A percentile compares a stretch with the other conserved stretches of the same genome.
Conservation (phyloP, 2,113 vertebrate genomes). For the Diadophis punctatus region DNA sequence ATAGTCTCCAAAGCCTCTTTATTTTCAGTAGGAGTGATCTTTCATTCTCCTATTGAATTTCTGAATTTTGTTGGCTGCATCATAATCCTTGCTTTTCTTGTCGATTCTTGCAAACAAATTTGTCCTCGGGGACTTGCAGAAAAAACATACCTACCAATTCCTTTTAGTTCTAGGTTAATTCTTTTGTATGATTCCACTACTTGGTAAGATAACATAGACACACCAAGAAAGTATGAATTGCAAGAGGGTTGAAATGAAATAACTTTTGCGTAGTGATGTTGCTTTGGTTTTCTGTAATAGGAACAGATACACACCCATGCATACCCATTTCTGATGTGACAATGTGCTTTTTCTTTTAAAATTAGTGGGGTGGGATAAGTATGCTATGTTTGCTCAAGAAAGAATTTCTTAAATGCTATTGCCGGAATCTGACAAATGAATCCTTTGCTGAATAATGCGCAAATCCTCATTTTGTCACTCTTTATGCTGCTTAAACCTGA, state of each 20-base stretch:
- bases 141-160: not conserved
- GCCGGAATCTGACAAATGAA: conserved; percentile 6
- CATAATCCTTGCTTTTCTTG: not conserved
- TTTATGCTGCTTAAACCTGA: not conserved
- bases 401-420: conserved; percentile 33
- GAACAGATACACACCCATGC: not conserved
- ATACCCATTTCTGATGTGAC: not conserved
- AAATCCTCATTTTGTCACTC: conserved; percentile 11
- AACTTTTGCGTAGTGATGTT: not conserved
- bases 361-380: not conserved
- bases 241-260: not conserved
- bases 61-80: not conserved
- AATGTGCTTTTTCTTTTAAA: not conserved
- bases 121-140: not conserved
- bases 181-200: not conserved
- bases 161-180: not conserved
- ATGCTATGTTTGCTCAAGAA: not conserved
- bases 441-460: conserved; percentile 9
- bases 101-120: not conserved
- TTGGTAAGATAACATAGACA: not conserved
- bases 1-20: not conserved
- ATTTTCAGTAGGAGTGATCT: not conserved
- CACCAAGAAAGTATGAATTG: not conserved
- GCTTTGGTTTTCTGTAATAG: not conserved
- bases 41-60: not conserved